Base-by-base conservation (phyloP, 2,888 invertebrate genomes). In the Phrixothrix hirtus region DNA sequence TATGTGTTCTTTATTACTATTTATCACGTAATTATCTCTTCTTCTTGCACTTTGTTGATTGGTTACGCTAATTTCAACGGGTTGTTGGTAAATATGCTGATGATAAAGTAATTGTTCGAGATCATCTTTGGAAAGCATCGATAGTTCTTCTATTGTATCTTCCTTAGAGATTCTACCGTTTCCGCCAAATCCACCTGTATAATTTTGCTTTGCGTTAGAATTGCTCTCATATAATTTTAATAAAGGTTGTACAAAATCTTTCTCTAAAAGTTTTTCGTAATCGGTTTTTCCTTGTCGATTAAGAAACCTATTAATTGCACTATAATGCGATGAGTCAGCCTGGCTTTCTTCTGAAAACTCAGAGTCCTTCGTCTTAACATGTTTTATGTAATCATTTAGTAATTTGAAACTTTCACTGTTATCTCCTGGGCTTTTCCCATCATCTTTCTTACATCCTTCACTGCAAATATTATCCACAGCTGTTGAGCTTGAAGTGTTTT, bases 241-340 rank as follows among this genome's bases (percentile, higher is more conserved):
- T 10, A 76, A 57, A 3, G 75, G 74, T 60, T 66, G 67, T 16
- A 75, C 66, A 53, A 73, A 70, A 64, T 74, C 72, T 38, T 69
- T 70, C 10, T 74, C 73, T 29, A 74, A 46, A 17, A 72, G 53
- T 57, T 65, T 69, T 43, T 74, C 73, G 51, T 74, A 70, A 39
- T 68, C 59, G 25, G 71, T 66, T 60, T 71, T 73, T 48, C 67
- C 68, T 58, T 64, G 58, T 47, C 64, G 60, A 45, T 66, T 65
- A 12, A 68, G 60, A 46, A 71, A 67, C 36, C 54, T 60, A 49
- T 65, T 67, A 36, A 70, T 66, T 30, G 62, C 64, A 37, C 65
- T 63, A 46, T 64, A 59, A 26, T 47, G 56, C 16, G 17, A 29
- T 49, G 48, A 48, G 9, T 55, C 60, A 49, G 26, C 41, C 29